These are phyloP conservation scores for Acronicta leporina DNA, from an alignment of 2,888 invertebrate genomes.

Conservation along the genomic window DNA sequence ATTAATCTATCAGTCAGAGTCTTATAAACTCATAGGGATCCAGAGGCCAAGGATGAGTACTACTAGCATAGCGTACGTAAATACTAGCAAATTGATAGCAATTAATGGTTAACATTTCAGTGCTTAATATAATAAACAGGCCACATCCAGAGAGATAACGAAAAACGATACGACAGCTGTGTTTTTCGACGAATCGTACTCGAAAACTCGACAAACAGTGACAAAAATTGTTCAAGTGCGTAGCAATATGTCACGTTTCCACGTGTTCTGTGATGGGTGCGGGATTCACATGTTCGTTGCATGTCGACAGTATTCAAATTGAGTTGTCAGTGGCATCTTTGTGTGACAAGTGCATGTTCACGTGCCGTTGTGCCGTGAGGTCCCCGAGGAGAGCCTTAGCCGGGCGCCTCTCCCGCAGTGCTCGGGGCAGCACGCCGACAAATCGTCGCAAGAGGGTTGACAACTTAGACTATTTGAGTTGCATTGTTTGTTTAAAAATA, in stretches of 20 bases:
- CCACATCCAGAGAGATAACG: too few species aligned
- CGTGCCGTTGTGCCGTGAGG: slow-evolving; percentile 41
- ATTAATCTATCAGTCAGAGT: too few species aligned
- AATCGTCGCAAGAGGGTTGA: slow-evolving; percentile 38
- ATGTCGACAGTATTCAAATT: slow-evolving; percentile 49
- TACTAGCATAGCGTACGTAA: too few species aligned
- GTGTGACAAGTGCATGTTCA: slow-evolving; percentile 56
- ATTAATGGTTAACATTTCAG: too few species aligned
- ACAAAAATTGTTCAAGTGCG: slow-evolving; percentile 1
- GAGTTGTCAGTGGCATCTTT: slow-evolving; percentile 59
- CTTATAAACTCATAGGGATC: too few species aligned
- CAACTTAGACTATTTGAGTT: slow-evolving; percentile 25
- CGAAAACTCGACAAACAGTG: too few species aligned
- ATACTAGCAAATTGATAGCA: too few species aligned
- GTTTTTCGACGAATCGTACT: too few species aligned
- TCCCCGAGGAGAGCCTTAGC: slow-evolving; percentile 36
- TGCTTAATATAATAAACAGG: too few species aligned
- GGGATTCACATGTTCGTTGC: slow-evolving; percentile 42
- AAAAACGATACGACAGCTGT: too few species aligned
- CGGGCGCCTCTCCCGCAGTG: slow-evolving; percentile 22
- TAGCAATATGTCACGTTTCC: slow-evolving; percentile 30
- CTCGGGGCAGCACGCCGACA: slow-evolving; percentile 13
- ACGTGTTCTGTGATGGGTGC: slow-evolving; percentile 34
- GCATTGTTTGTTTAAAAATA: slow-evolving; percentile 12
- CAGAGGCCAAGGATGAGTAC: too few species aligned